phyloP scores from a whole-genome alignment of 1,140 invertebrate genomes.

The Aphidius ervi region DNA sequence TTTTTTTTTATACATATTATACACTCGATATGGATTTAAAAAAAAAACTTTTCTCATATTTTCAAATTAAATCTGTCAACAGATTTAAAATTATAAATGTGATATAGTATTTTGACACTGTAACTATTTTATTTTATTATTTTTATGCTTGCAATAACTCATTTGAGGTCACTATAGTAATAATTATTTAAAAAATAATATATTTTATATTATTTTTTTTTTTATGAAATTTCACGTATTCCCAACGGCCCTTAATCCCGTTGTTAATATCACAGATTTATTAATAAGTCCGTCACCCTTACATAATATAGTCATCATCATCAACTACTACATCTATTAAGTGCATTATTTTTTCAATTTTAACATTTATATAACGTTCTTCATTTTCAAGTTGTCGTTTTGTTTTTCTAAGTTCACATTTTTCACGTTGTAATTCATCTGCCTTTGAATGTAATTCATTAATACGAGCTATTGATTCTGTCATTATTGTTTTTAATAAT shows the following conservation, averaged over 20 bases:
- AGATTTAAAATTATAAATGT: neutral
- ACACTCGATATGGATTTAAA: constrained; percentile 26
- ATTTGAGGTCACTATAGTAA: no score
- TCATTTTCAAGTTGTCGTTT: constrained; percentile 42
- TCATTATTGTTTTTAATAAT: constrained; percentile 40
- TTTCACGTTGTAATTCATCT: constrained; percentile 38
- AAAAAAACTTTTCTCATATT: constrained; percentile 30
- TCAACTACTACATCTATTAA: constrained; percentile 47
- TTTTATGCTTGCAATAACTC: no score
- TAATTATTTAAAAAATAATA: constrained; percentile 25
- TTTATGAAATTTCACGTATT: constrained; percentile 15
- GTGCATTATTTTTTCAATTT: constrained; percentile 43
- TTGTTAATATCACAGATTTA: constrained; percentile 49
- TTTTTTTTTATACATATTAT: constrained; percentile 40
- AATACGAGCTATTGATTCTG: constrained; percentile 36
- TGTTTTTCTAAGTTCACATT: constrained; percentile 39
- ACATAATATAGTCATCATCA: constrained; percentile 24
- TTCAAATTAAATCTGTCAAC: neutral
- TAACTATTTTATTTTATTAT: no score
- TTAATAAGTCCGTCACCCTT: no score
- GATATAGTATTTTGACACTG: neutral
- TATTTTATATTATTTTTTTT: constrained; percentile 12
- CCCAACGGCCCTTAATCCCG: constrained; percentile 47
- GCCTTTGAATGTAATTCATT: constrained; percentile 42
- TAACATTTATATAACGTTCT: constrained; percentile 38